phyloP scores from a whole-genome alignment of 2,797 vertebrate genomes.

The Nannoperca obscura region DNA sequence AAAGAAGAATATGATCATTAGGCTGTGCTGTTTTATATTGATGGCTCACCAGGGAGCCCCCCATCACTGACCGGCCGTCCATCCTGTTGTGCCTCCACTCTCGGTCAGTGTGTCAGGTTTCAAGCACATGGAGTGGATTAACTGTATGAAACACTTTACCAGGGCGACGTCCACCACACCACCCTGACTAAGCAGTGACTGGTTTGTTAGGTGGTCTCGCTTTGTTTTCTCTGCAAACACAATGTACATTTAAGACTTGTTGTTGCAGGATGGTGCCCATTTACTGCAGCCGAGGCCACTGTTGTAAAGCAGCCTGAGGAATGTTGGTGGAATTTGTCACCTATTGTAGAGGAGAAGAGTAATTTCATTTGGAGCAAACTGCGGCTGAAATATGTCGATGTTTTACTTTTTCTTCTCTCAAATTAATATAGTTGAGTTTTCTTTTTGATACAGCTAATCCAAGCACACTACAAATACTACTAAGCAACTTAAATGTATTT shows the following conservation, averaged over 20 bases:
- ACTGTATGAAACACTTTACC: constrained; percentile 58
- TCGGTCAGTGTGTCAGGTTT: constrained; percentile 72
- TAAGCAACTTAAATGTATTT: background rate
- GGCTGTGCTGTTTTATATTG: constrained; percentile 43
- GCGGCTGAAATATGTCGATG: background rate
- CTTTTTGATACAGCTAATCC: background rate
- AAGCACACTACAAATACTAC: background rate
- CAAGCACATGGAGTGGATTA: constrained; percentile 84
- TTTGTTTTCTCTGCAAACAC: constrained; percentile 85
- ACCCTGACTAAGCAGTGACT: constrained; percentile 49
- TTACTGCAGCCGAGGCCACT: constrained; percentile 58
- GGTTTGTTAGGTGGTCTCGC: constrained; percentile 58
- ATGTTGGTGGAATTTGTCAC: constrained; percentile 71
- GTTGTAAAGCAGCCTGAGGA: constrained; percentile 75
- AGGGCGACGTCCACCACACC: constrained; percentile 64
- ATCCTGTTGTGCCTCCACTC: constrained; percentile 53
- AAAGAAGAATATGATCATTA: constrained; percentile 53
- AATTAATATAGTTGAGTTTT: constrained; percentile 6
- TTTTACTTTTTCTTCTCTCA: constrained; percentile 2
- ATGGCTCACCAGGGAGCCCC: constrained; percentile 74
- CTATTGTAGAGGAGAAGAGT: constrained; percentile 20
- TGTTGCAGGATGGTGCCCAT: constrained; percentile 71
- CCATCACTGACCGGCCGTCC: constrained; percentile 68
- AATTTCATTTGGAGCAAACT: constrained; percentile 19
- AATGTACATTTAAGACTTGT: constrained; percentile 76